Evolutionary conservation across 2,113 vertebrate species (phyloP).

Genomic region (Salvelinus fontinalis): DNA sequence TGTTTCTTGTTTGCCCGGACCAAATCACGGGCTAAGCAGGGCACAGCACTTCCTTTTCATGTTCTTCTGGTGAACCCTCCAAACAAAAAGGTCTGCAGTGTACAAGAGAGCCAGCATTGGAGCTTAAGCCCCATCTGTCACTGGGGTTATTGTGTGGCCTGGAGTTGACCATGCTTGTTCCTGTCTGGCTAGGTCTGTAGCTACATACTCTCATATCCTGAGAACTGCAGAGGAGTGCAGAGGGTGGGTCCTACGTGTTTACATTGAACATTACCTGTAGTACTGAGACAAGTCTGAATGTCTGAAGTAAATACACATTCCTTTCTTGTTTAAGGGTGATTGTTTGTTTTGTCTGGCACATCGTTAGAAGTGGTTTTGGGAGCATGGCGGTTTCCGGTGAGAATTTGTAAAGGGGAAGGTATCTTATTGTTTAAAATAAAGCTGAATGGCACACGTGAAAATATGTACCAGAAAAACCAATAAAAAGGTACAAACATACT

Average conservation of each 20-base stretch:
- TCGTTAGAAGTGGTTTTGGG: conserved; percentile 69
- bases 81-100: conserved; percentile 66
- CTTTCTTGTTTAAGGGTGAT: conserved; percentile 52
- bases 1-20: conserved; percentile 40
- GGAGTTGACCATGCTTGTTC: conserved; percentile 65
- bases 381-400: conserved; percentile 54
- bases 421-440: conserved; percentile 57
- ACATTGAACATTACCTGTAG: conserved; percentile 45
- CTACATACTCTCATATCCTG: conserved; percentile 4
- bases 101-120: conserved; percentile 65
- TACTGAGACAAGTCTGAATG: conserved; percentile 40
- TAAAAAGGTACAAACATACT: conserved; percentile 49
- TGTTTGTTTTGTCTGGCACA: conserved; percentile 54
- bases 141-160: conserved; percentile 60
- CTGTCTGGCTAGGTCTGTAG: conserved; percentile 29
- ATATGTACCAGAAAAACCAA: neutral
- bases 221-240: conserved; percentile 12
- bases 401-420: conserved; percentile 57
- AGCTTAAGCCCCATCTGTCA: conserved; percentile 67
- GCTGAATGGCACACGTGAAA: neutral
- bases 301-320: conserved; percentile 54
- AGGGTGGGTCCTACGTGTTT: conserved; percentile 17
- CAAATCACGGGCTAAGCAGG: conserved; percentile 62
- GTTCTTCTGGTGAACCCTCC: conserved; percentile 67
- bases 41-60: conserved; percentile 67